These are phyloP conservation scores for rabbit (Oryctolagus cuniculus) DNA, from an alignment of 2,113 vertebrate species.

Conservation along the genomic window DNA sequence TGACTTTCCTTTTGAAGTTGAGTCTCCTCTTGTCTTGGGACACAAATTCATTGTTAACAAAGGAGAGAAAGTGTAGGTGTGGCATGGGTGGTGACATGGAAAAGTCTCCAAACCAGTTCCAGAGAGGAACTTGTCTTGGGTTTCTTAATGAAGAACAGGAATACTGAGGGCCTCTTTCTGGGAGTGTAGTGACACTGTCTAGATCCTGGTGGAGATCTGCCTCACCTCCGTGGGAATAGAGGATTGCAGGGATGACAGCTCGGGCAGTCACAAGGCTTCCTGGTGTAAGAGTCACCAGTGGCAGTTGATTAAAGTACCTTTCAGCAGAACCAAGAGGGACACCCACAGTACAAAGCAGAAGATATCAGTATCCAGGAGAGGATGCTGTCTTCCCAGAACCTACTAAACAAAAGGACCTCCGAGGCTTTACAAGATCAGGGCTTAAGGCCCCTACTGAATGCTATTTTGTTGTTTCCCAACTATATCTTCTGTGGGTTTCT, in stretches of 20 bases:
- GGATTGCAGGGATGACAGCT: not conserved
- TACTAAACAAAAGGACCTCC: not conserved
- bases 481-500: not conserved
- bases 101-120: not conserved
- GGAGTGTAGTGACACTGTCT: not conserved
- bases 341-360: not conserved
- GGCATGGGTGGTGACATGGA: not conserved
- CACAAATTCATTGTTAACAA: not conserved
- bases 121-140: not conserved
- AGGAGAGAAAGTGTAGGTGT: not conserved
- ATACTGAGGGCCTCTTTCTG: not conserved
- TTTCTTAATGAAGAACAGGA: not conserved
- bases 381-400: not conserved
- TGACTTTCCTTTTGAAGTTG: not conserved
- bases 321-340: not conserved
- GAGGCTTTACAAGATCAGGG: not conserved
- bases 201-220: not conserved
- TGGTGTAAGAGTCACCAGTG: not conserved
- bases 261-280: not conserved
- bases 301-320: not conserved
- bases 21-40: not conserved
- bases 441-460: too few species aligned
- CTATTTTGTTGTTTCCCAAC: accelerated
- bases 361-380: not conserved
- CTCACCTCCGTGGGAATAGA: not conserved